Evolutionary conservation across 2,888 invertebrate species (phyloP).

Genomic region (Oscheius sp.): DNA sequence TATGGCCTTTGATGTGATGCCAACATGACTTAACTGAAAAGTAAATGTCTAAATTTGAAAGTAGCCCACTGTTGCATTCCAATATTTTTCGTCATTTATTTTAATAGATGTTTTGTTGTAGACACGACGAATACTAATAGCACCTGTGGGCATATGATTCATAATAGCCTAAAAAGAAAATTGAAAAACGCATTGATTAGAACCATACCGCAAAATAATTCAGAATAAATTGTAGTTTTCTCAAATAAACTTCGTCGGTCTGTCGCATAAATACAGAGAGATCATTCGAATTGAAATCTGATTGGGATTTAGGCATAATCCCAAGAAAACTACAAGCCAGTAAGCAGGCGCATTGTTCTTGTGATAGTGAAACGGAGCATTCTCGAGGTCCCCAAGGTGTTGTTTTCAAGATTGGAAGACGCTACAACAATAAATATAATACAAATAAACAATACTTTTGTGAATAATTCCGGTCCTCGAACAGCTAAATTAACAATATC

Average conservation of each 20-base stretch:
- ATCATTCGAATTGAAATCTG: background rate
- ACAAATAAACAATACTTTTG: background rate
- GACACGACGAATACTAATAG: slow-evolving; percentile 12
- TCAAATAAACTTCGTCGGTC: too few relatives aligned
- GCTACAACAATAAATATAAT: background rate
- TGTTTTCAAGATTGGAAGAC: background rate
- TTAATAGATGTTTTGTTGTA: background rate
- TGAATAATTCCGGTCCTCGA: slow-evolving; percentile 4
- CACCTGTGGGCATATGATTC: slow-evolving; percentile 25
- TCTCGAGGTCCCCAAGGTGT: too few relatives aligned
- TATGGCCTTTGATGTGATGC: slow-evolving; percentile 27
- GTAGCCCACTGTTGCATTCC: background rate
- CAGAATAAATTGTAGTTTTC: slow-evolving; percentile 2
- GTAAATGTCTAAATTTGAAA: background rate
- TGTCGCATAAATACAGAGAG: background rate
- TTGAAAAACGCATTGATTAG: too few relatives aligned
- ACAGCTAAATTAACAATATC: slow-evolving; percentile 2
- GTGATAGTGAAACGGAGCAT: slow-evolving; percentile 75
- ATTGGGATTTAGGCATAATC: slow-evolving; percentile 80
- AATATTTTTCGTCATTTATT: background rate
- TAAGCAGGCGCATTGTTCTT: slow-evolving; percentile 82
- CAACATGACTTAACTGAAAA: slow-evolving; percentile 7
- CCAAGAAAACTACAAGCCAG: slow-evolving; percentile 94
- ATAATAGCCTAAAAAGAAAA: slow-evolving; percentile 15
- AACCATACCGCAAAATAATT: slow-evolving; percentile 9